Evolutionary conservation across 1,140 invertebrate genomes (phyloP).

Genomic region (Papilio machaon): DNA sequence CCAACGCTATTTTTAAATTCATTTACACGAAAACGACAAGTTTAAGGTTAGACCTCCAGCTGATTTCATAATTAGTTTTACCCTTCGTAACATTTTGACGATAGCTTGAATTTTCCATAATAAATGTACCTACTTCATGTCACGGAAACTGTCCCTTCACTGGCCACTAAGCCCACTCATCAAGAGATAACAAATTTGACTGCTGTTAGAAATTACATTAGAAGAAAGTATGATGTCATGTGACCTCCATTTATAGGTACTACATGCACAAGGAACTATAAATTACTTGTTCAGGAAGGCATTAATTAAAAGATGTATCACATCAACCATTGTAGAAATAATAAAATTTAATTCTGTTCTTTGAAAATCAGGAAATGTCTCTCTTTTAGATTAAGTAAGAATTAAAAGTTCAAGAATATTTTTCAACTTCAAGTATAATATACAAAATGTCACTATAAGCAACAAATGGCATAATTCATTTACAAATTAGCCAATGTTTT

Average conservation of each 20-base stretch:
- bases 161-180: conserved; percentile 1
- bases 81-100: conserved; percentile 35
- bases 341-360: not conserved
- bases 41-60: conserved; percentile 53
- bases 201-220: conserved; percentile 28
- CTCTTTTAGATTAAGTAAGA: not conserved
- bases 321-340: not conserved
- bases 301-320: conserved; percentile 25
- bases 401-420: conserved; percentile 9
- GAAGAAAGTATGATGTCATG: conserved; percentile 33
- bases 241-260: not conserved
- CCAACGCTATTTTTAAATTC: conserved; percentile 43
- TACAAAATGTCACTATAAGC: not conserved
- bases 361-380: conserved; percentile 1
- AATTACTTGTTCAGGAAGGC: conserved; percentile 18
- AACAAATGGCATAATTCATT: not conserved
- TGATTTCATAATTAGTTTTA: conserved; percentile 40
- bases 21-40: conserved; percentile 47
- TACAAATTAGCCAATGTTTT: conserved; percentile 1
- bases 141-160: not conserved
- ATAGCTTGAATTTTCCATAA: conserved; percentile 33
- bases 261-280: conserved; percentile 7
- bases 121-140: not conserved
- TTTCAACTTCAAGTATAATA: conserved; percentile 15
- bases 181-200: conserved; percentile 9